Conservation (phyloP, 2,888 invertebrate genomes). For the Cantharis nigra region DNA sequence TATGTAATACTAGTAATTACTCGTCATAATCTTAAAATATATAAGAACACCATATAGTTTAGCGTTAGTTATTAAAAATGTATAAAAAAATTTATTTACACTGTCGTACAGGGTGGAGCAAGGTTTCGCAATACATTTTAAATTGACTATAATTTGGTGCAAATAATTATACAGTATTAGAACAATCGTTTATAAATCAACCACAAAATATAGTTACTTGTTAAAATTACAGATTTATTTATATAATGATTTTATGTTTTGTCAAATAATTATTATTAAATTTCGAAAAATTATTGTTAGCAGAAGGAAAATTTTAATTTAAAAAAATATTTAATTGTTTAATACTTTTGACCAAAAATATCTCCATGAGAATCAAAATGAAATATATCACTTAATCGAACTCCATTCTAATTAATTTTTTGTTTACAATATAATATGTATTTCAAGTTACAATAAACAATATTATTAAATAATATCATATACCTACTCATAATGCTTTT, state of each 20-base stretch:
- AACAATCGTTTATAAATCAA: no score
- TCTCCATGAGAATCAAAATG: no score
- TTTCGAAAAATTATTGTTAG: no score
- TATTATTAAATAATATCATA: not conserved
- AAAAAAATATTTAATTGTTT: no score
- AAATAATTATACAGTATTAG: no score
- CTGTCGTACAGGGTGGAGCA: not conserved
- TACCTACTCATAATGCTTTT: not conserved
- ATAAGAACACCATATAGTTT: conserved; percentile 19
- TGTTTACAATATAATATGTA: not conserved
- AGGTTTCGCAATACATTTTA: not conserved
- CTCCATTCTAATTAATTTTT: not conserved
- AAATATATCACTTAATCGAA: not conserved
- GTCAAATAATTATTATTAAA: no score
- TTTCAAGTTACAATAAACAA: not conserved
- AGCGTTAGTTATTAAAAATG: not conserved
- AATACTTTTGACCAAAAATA: not conserved
- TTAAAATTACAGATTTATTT: no score
- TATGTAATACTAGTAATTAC: conserved; percentile 25
- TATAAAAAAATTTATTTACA: not conserved
- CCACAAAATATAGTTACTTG: no score
- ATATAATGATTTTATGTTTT: not conserved
- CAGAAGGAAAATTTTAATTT: no score
- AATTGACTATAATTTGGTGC: not conserved
- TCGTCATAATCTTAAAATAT: conserved; percentile 20